These are phyloP conservation scores for Bufo bufo DNA, from an alignment of 2,113 vertebrate genomes.

Conservation along the genomic window DNA sequence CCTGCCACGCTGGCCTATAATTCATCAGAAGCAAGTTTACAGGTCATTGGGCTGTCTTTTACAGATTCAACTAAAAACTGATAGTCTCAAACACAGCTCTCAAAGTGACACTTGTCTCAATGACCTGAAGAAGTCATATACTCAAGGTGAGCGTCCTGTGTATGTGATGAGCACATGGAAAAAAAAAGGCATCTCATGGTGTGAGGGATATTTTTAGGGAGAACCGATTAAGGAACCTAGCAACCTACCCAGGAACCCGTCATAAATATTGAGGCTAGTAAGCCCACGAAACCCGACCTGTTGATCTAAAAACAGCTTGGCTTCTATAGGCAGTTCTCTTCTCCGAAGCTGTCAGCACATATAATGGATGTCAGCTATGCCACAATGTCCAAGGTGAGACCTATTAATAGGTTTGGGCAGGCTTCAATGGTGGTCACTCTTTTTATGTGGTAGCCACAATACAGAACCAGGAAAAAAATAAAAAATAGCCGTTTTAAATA, in stretches of 20 bases:
- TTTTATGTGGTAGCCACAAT: neutral
- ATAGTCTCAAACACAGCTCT: neutral
- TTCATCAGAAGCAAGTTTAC: neutral
- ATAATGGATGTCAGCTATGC: slow-evolving; percentile 7
- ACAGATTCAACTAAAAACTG: neutral
- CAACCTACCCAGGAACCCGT: slow-evolving; percentile 68
- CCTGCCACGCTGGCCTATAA: neutral
- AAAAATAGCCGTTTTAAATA: no score
- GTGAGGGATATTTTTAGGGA: slow-evolving; percentile 70
- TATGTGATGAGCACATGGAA: slow-evolving; percentile 70
- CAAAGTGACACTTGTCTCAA: neutral
- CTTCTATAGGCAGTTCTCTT: slow-evolving; percentile 17
- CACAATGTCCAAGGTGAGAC: neutral
- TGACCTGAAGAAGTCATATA: slow-evolving; percentile 43
- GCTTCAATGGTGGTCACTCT: no score
- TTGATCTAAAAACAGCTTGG: slow-evolving; percentile 59
- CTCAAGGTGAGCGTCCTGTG: slow-evolving; percentile 62
- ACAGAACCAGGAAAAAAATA: neutral
- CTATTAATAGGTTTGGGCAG: neutral
- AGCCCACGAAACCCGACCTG: slow-evolving; percentile 63
- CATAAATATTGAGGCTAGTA: slow-evolving; percentile 68
- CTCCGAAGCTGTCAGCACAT: slow-evolving; percentile 25
- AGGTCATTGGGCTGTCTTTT: neutral
- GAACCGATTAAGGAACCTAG: slow-evolving; percentile 73
- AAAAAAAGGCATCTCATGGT: slow-evolving; percentile 66